Evolutionary conservation across 2,888 invertebrate genomes (phyloP).

Genomic region (Tachina lurida): DNA sequence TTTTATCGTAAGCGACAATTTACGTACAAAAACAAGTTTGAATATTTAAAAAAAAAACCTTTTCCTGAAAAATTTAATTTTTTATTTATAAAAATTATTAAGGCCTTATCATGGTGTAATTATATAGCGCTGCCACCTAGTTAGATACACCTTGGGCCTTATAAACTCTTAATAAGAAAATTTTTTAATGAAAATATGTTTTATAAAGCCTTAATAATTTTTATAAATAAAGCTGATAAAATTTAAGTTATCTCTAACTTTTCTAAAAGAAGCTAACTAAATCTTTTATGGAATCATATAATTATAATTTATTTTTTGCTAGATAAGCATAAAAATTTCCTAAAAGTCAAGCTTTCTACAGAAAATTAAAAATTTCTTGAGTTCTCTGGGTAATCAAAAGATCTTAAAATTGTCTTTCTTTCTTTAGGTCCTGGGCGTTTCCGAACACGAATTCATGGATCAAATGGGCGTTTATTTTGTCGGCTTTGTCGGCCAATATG

Average conservation of each 20-base stretch:
- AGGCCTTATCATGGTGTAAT: too few species aligned
- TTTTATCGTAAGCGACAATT: too few species aligned
- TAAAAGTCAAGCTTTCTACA: not conserved
- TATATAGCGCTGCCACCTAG: too few species aligned
- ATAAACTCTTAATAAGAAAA: too few species aligned
- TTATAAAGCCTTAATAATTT: too few species aligned
- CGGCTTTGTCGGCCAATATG: slow-evolving; percentile 96
- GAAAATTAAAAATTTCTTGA: not conserved
- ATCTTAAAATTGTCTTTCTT: not conserved
- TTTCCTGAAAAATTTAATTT: too few species aligned
- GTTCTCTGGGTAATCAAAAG: too few species aligned
- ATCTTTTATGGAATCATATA: not conserved
- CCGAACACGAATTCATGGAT: slow-evolving; percentile 95
- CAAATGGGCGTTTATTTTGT: slow-evolving; percentile 97
- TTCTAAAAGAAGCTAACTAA: not conserved
- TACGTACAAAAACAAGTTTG: too few species aligned
- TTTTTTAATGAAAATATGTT: too few species aligned
- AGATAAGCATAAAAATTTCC: not conserved
- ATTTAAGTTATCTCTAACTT: not conserved
- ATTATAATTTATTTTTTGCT: not conserved
- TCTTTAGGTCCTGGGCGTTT: slow-evolving; percentile 91
- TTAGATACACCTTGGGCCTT: too few species aligned
- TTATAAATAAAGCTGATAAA: not conserved
- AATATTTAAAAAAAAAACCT: too few species aligned
- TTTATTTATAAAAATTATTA: too few species aligned